Base-by-base conservation (phyloP, 2,797 vertebrate genomes). In the Takifugu ocellatus region DNA sequence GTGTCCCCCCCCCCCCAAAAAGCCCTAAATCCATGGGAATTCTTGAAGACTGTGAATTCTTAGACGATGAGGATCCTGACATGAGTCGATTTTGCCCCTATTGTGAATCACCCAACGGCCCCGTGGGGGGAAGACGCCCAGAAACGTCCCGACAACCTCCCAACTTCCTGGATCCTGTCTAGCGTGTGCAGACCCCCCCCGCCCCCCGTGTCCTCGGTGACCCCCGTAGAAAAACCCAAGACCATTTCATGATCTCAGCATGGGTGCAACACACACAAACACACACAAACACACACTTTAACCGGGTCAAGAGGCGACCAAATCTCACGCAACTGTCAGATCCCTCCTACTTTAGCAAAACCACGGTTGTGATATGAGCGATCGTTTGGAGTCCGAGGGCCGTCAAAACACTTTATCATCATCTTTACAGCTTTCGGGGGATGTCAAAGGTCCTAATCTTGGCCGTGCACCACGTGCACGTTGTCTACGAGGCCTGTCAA, bases 281-380 rank as follows among this genome's bases (percentile, higher is more conserved):
- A 39, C 2, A 0, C 49, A 54, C 52, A 26, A 46, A n/a, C 39
- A 14, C 21, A 74, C 49, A 72, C 70, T 51, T 56, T 48, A 81
- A 68, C 48, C 59, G 51, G 73, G 69, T 77, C 77, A 77, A 62
- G 58, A 43, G 56, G 57, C 49, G 61, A 78, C 68, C 58, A 75
- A 71, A 63, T 45, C 64, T 83, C 84, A 84, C 54, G 70, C 46
- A 87, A 87, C 70, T 65, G 31, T 68, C 59, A 56, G 25, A 65
- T 50, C 53, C 27, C 46, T 56, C 61, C 59, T 21, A 48, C 46
- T 2, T 25, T 25, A 9, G 31, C 31, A 33, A 33, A 33, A 10
- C 10, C 10, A 33, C 10, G 10, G 31, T 10, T 33, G 9, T 33
- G 31, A 33, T 2, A 33, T 8, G 10, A 33, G 10, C 7, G 31